Base-by-base conservation (phyloP, 2,797 vertebrate species). In the Orientallactaga sibirica region DNA sequence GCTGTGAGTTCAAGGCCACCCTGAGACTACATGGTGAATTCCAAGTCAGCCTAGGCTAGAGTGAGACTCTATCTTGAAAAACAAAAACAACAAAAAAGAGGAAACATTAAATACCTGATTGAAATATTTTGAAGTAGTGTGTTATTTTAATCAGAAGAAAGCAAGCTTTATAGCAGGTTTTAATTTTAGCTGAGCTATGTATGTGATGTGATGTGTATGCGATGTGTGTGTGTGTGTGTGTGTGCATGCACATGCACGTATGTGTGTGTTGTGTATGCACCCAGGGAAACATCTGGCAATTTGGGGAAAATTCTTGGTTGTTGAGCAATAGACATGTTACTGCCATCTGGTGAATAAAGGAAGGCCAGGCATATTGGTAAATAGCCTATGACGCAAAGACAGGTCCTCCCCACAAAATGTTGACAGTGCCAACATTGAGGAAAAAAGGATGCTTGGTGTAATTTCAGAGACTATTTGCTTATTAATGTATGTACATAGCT, bases 101-200 rank as follows among this genome's bases (percentile, higher is more conserved):
- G 58, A 92, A 92, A n/a, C 62, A 71, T 73, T 12, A 81, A 90
- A 88, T 74, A 90, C 33, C 14, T 41, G 1, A 67, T 19, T 61
- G 33, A 7, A 82, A 79, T 74, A 33, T 61, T 87, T 91, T 88
- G 19, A 90, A 74, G 20, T 87, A 58, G 29, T 43, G 14, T 27
- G 20, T 7, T 58, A 68, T 25, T 73, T 85, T 68, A 12, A 55
- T 73, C 48, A 84, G 55, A 89, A 87, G 64, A 82, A 93, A 90
- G 11, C 25, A 91, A 37, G 22, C 76, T 85, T 90, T 9, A 75
- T 1, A 93, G 25, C 22, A 27, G 43, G 41, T 82, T 27, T 81
- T 91, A 41, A 82, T 8, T 61, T 71, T 19, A 55, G 20, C 33
- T 76, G 25, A 64, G 43, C 68, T n/a, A 2, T 18, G 22, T 71